A percentile compares a stretch with the other conserved stretches of the same genome.
These are phyloP conservation scores for Fringilla coelebs DNA, from an alignment of 2,797 vertebrate genomes.

Conservation along the genomic window DNA sequence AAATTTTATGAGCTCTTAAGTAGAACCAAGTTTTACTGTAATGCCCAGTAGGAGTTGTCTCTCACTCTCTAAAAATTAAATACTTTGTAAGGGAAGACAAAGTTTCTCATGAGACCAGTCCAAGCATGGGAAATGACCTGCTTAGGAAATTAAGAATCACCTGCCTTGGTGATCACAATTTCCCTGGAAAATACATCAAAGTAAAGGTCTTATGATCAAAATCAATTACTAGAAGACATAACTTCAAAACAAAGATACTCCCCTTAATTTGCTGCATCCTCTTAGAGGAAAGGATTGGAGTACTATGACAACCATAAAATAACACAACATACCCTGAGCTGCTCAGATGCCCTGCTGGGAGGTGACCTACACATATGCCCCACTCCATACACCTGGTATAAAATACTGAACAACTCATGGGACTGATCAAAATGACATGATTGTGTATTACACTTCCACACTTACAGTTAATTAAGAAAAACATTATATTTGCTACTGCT, in stretches of 20 bases:
- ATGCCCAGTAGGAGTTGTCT: neutral
- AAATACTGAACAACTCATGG: neutral
- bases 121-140: neutral
- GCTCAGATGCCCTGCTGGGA: neutral
- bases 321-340: neutral
- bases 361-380: fast-evolving
- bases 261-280: neutral
- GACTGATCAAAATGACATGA: neutral
- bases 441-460: neutral
- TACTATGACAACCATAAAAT: neutral
- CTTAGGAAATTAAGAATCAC: neutral
- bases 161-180: neutral
- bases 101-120: neutral
- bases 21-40: neutral
- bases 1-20: neutral
- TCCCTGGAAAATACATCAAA: neutral
- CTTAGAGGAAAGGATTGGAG: neutral
- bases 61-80: neutral
- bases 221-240: neutral
- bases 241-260: neutral
- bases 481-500: neutral
- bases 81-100: neutral
- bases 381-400: fast-evolving
- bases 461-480: neutral
- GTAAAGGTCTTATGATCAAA: neutral